Evolutionary conservation across 2,113 vertebrate genomes (phyloP).

Genomic region (Cynopterus brachyotis): DNA sequence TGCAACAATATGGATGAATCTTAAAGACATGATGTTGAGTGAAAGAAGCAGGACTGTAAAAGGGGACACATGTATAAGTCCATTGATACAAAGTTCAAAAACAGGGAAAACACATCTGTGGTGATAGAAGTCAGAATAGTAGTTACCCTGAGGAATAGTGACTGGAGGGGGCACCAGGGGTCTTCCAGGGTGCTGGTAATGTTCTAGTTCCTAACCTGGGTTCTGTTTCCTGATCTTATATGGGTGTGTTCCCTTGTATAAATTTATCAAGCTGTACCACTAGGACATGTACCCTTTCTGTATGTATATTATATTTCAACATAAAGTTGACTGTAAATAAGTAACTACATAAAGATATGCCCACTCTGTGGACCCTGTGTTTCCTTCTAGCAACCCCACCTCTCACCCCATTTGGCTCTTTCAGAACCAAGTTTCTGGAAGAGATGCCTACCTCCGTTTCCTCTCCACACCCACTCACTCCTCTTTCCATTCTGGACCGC

Average conservation of each 20-base stretch:
- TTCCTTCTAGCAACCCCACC: not conserved
- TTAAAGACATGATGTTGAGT: not conserved
- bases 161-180: not conserved
- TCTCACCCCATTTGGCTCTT: not conserved
- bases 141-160: not conserved
- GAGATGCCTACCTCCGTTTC: constrained; percentile 28
- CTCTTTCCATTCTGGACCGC: not conserved
- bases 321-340: constrained; percentile 20
- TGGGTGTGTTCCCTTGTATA: constrained; percentile 12
- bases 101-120: not conserved
- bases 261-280: not conserved
- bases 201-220: constrained; percentile 24
- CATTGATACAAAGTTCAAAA: constrained; percentile 16
- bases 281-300: not conserved
- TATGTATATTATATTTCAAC: constrained; percentile 6
- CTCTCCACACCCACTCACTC: not conserved
- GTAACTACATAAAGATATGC: not conserved
- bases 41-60: not conserved
- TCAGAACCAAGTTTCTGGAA: constrained; percentile 38
- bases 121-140: not conserved
- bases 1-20: not conserved
- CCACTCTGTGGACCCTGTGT: not conserved
- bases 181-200: not conserved
- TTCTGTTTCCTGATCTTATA: constrained; percentile 21
- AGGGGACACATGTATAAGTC: not conserved